Percentiles rank a stretch among this genome's conserved stretches.
phyloP scores from a whole-genome alignment of 2,797 vertebrate species.

The Coilia nasus region DNA sequence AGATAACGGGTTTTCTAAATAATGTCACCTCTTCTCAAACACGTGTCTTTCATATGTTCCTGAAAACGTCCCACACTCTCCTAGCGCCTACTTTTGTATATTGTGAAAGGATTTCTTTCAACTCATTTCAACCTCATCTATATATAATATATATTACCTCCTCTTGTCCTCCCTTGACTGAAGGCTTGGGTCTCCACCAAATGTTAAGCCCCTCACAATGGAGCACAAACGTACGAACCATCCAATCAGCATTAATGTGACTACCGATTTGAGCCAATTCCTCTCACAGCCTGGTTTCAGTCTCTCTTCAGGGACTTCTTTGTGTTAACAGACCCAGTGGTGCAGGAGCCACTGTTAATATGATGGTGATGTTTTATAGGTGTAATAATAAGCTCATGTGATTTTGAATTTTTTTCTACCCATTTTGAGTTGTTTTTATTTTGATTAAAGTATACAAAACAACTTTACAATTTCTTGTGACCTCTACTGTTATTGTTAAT shows the following conservation, averaged over 20 bases:
- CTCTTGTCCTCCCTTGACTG: not conserved
- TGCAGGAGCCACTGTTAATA: constrained; percentile 24
- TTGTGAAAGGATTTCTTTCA: not conserved
- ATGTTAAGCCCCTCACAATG: not conserved
- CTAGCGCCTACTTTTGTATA: not conserved
- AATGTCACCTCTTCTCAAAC: constrained; percentile 7
- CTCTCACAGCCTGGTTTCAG: constrained; percentile 16
- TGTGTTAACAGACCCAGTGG: constrained; percentile 53
- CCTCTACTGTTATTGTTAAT: not conserved
- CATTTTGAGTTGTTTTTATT: constrained; percentile 22
- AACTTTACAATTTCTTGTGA: not conserved
- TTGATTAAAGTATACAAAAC: constrained; percentile 16
- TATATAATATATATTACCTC: not conserved
- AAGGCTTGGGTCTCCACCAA: constrained; percentile 18
- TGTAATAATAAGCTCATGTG: constrained; percentile 27
- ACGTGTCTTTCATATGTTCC: constrained; percentile 6
- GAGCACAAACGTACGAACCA: constrained; percentile 12
- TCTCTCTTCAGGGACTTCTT: constrained; percentile 63
- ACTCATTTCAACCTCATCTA: not conserved
- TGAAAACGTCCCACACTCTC: not conserved
- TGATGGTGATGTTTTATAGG: constrained; percentile 20
- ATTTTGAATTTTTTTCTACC: constrained; percentile 5
- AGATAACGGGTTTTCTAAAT: constrained; percentile 18
- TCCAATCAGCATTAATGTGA: constrained; percentile 56
- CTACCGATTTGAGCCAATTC: constrained; percentile 41